Conservation (phyloP, 2,113 vertebrate species). For the Sebastes fasciatus region DNA sequence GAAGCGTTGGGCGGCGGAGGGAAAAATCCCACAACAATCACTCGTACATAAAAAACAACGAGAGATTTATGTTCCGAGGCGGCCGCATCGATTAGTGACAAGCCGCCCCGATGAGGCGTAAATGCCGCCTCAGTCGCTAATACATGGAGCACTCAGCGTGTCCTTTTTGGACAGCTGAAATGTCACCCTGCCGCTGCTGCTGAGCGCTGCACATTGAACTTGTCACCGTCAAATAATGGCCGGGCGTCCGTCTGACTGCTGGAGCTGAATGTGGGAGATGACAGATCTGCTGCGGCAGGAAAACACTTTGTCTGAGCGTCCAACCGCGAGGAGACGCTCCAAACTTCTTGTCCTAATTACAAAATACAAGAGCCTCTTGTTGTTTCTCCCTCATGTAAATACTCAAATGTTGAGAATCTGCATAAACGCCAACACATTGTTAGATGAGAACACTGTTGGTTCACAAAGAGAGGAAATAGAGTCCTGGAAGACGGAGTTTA, state of each 20-base stretch:
- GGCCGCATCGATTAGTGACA: constrained; percentile 66
- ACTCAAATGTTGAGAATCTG: constrained; percentile 18
- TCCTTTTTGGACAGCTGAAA: constrained; percentile 65
- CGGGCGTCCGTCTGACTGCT: constrained; percentile 18
- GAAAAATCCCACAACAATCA: constrained; percentile 45
- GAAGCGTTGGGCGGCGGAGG: constrained; percentile 7
- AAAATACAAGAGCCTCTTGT: constrained; percentile 18
- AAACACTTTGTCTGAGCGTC: constrained; percentile 29
- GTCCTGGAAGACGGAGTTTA: too few species aligned
- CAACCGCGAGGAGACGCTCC: neutral
- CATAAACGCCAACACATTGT: neutral
- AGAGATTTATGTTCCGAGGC: constrained; percentile 64
- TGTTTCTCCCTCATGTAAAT: constrained; percentile 12
- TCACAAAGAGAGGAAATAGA: neutral
- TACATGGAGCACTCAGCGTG: constrained; percentile 60
- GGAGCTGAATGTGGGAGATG: constrained; percentile 28
- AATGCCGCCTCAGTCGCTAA: constrained; percentile 56
- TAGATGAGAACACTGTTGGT: neutral
- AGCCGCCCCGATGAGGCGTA: constrained; percentile 68
- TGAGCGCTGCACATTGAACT: constrained; percentile 47
- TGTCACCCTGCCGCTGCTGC: constrained; percentile 53
- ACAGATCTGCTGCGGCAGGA: constrained; percentile 44
- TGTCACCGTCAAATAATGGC: constrained; percentile 48
- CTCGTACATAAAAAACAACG: constrained; percentile 60
- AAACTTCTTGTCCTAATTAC: constrained; percentile 44